These are phyloP conservation scores for Melanchra persicariae DNA, from an alignment of 2,888 invertebrate genomes.

Conservation along the genomic window DNA sequence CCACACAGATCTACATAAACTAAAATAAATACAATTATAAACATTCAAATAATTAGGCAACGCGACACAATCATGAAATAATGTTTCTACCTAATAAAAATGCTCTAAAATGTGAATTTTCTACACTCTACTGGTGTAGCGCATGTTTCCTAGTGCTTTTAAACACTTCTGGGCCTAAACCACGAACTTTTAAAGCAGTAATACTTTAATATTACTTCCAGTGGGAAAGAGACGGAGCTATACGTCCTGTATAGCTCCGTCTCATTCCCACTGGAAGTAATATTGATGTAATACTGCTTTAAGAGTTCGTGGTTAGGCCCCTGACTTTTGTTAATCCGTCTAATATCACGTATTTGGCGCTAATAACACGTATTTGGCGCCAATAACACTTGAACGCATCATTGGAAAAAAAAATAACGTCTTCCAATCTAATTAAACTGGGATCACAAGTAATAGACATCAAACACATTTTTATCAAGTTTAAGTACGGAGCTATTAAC, in stretches of 20 bases:
- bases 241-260: no score
- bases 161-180: neutral
- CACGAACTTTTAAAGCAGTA: no score
- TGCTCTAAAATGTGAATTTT: conserved; percentile 9
- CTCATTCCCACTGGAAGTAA: no score
- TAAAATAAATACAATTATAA: conserved; percentile 17
- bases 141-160: neutral
- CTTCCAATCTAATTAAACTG: conserved; percentile 35
- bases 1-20: conserved; percentile 25
- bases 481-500: conserved; percentile 59
- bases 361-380: neutral
- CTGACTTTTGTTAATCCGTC: neutral
- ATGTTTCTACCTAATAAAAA: conserved; percentile 9
- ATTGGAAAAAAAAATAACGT: conserved; percentile 12
- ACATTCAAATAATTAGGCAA: neutral
- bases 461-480: conserved; percentile 43
- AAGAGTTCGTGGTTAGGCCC: no score
- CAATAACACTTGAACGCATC: neutral
- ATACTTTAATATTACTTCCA: no score
- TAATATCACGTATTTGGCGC: neutral
- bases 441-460: conserved; percentile 49
- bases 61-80: conserved; percentile 12
- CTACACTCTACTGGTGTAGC: conserved; percentile 2
- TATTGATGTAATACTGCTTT: no score
- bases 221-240: no score